These are phyloP conservation scores for Schizothorax lantsangensis DNA, from an alignment of 2,797 vertebrate genomes.

Conservation along the genomic window DNA sequence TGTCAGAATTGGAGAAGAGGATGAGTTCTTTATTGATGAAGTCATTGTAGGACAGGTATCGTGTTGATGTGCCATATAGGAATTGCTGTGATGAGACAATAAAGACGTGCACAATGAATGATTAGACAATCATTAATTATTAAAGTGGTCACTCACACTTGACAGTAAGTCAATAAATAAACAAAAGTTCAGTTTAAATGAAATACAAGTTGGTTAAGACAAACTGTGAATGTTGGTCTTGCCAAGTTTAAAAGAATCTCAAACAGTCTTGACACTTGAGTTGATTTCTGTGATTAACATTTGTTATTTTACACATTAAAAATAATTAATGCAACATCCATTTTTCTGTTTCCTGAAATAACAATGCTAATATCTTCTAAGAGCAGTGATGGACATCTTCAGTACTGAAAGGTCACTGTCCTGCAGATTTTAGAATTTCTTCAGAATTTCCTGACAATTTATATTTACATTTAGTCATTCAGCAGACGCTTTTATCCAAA, in stretches of 20 bases:
- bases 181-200: not conserved
- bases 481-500: too few relatives aligned
- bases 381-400: too few relatives aligned
- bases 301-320: too few relatives aligned
- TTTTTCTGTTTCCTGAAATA: not conserved
- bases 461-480: too few relatives aligned
- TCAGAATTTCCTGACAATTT: not conserved
- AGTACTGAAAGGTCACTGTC: too few relatives aligned
- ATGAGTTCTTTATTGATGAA: slow-evolving; percentile 99
- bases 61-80: slow-evolving; percentile 92
- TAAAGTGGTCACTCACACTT: not conserved
- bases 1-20: slow-evolving; percentile 99
- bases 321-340: too few relatives aligned
- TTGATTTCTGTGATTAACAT: not conserved
- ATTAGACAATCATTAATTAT: not conserved
- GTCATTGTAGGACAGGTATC: slow-evolving; percentile 96
- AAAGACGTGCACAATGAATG: not conserved
- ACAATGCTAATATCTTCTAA: too few relatives aligned
- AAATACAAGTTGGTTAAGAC: not conserved
- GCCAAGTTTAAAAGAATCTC: not conserved
- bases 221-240: not conserved
- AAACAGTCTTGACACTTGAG: not conserved
- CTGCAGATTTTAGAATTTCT: too few relatives aligned
- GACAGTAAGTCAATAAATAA: not conserved
- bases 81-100: slow-evolving; percentile 85